Percentiles rank a stretch among this genome's conserved stretches.
phyloP scores from a whole-genome alignment of 2,888 invertebrate species.

The Torymus aiolomorphi region DNA sequence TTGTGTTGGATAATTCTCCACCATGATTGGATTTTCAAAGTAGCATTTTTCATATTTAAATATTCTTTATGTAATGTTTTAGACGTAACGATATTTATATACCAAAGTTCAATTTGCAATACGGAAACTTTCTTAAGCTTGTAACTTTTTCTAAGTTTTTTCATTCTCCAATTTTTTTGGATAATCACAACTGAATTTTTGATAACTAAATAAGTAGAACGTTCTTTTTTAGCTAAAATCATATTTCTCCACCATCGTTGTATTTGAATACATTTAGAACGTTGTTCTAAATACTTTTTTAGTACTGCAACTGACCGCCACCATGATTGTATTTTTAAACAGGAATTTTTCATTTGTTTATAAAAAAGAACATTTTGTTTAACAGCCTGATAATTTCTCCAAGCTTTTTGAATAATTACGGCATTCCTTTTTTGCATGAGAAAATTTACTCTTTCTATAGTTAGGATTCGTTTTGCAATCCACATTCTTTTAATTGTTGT shows the following conservation, averaged over 20 bases:
- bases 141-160: conserved; percentile 65
- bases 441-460: conserved; percentile 71
- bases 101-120: conserved; percentile 77
- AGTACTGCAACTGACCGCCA: conserved; percentile 60
- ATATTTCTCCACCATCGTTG: conserved; percentile 63
- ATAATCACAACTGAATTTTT: conserved; percentile 63
- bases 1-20: conserved; percentile 60
- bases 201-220: conserved; percentile 42
- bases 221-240: conserved; percentile 43
- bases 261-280: conserved; percentile 57
- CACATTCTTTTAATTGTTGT: conserved; percentile 64
- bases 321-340: conserved; percentile 65
- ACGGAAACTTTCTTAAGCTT: conserved; percentile 74
- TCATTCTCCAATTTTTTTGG: conserved; percentile 74
- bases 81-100: conserved; percentile 60
- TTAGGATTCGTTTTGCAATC: conserved; percentile 73
- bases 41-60: conserved; percentile 62
- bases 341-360: conserved; percentile 50
- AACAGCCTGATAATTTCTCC: conserved; percentile 65
- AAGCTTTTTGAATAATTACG: conserved; percentile 75
- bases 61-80: conserved; percentile 65
- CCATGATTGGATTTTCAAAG: conserved; percentile 69
- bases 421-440: conserved; percentile 68
- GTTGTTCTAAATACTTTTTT: conserved; percentile 55
- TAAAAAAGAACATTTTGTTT: conserved; percentile 56